Evolutionary conservation across 2,113 vertebrate species (phyloP), one percentile per base, ranked within the genome.

Genomic region (Ibidorhyncha struthersii): DNA sequence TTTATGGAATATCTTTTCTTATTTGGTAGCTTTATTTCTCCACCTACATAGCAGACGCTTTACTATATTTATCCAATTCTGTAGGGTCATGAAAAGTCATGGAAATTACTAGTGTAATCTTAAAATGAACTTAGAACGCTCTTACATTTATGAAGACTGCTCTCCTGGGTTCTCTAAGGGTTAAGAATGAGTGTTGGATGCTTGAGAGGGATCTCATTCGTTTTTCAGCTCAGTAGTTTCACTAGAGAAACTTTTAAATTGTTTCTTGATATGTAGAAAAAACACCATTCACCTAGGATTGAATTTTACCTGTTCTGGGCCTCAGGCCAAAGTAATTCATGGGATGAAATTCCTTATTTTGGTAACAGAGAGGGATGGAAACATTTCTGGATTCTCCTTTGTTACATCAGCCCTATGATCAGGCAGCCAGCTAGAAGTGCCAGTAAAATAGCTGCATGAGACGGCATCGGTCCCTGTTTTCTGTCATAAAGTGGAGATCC

Each of bases 221-320:
- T 73, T 90, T 93, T 78, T 86, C 83, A 86, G 71, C 38, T 86
- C 43, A 38, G 36, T 55, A 62, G 17, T 90, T 92, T 66, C 59
- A 61, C 55, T 65, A 56, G 32, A 81, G 55, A 86, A 83, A n/a
- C 71, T 95, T 86, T 90, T 66, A 89, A 83, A 83, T 94, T 4
- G 70, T 71, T 55, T 86, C 13, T 94, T 90, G 82, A 59, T 90
- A 26, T 12, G 12, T 53, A 84, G 30, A 67, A 94, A 86, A 93
- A 74, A 9, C 45, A 47, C 32, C 17, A 14, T 94, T 94, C 25
- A 43, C n/a, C 34, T 67, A 47, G n/a, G n/a, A 89, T 49, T 90
- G 56, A 90, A 86, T 94, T 87, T 94, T 94, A 94, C 93, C 95
- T 90, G 29, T 83, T 94, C 76, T 96, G 72, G 72, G 67, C 71